Percentiles rank a stretch among this genome's conserved stretches.
Evolutionary conservation across 1,140 invertebrate genomes (phyloP).

Genomic region (Drosophila arizonae): DNA sequence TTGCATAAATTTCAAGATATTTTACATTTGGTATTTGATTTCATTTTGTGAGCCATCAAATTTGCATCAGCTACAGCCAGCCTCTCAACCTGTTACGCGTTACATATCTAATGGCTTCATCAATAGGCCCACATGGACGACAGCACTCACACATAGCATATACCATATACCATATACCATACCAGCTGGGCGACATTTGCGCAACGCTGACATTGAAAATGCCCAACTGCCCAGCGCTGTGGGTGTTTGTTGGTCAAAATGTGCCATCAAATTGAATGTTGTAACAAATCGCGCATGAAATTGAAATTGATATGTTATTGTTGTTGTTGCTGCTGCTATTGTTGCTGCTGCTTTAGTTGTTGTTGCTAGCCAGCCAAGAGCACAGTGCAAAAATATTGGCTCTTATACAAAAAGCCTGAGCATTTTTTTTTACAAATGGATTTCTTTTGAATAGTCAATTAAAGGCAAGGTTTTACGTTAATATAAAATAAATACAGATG

Average conservation of each 20-base stretch:
- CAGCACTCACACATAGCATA: neutral
- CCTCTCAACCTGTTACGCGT: neutral
- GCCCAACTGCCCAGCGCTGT: conserved; percentile 57
- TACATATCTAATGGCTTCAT: conserved; percentile 7
- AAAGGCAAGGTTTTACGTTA: conserved; percentile 52
- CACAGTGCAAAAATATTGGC: conserved; percentile 23
- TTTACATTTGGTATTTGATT: too few species aligned
- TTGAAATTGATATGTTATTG: conserved; percentile 29
- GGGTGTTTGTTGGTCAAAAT: conserved; percentile 71
- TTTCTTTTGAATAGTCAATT: conserved; percentile 46
- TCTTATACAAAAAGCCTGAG: neutral
- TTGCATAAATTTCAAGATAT: too few species aligned
- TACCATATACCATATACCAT: conserved; percentile 3
- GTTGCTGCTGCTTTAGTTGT: too few species aligned
- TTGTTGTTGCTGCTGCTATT: neutral
- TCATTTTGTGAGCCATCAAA: too few species aligned
- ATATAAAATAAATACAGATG: conserved; percentile 33
- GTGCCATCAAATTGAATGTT: conserved; percentile 66
- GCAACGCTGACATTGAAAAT: conserved; percentile 77
- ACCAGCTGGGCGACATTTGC: conserved; percentile 56
- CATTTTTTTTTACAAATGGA: conserved; percentile 20
- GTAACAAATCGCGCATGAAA: conserved; percentile 65
- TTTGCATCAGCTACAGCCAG: neutral
- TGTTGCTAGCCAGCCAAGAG: neutral
- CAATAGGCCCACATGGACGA: neutral